Percentiles rank a stretch among this genome's conserved stretches.
Evolutionary conservation across 1,140 invertebrate species (phyloP).

Genomic region (Harpegnathos saltator): DNA sequence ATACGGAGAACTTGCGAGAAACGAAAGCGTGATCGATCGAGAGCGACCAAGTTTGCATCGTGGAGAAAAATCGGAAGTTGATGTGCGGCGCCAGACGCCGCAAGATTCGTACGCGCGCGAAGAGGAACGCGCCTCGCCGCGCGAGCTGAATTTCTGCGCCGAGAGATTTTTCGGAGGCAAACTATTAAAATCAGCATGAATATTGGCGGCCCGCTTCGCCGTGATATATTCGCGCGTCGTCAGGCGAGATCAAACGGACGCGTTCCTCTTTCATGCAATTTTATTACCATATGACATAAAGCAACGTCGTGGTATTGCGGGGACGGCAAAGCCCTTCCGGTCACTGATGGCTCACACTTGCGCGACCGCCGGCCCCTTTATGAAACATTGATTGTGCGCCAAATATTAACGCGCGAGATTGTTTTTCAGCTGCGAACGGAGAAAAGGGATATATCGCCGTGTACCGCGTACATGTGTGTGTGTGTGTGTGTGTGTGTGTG

Average conservation of each 20-base stretch:
- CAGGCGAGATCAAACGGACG: constrained; percentile 51
- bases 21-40: too few relatives aligned
- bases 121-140: neutral
- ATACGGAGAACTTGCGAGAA: too few relatives aligned
- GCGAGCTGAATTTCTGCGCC: too few relatives aligned
- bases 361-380: neutral
- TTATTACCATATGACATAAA: constrained; percentile 61
- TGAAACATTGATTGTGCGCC: constrained; percentile 18
- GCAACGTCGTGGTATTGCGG: constrained; percentile 49
- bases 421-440: neutral
- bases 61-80: too few relatives aligned
- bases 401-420: constrained; percentile 22
- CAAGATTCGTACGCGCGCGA: neutral
- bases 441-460: too few relatives aligned
- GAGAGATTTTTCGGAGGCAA: constrained; percentile 19
- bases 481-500: too few relatives aligned
- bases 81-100: too few relatives aligned
- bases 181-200: constrained; percentile 27
- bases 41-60: too few relatives aligned
- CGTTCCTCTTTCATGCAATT: constrained; percentile 46
- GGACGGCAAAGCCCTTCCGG: constrained; percentile 35
- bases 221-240: constrained; percentile 49
- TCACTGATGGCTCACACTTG: constrained; percentile 2
- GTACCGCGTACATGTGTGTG: too few relatives aligned
- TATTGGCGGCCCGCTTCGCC: constrained; percentile 16